A percentile compares a stretch with the other conserved stretches of the same genome.
phyloP scores from a whole-genome alignment of 2,888 invertebrate species.

The Metopia argyrocephala region DNA sequence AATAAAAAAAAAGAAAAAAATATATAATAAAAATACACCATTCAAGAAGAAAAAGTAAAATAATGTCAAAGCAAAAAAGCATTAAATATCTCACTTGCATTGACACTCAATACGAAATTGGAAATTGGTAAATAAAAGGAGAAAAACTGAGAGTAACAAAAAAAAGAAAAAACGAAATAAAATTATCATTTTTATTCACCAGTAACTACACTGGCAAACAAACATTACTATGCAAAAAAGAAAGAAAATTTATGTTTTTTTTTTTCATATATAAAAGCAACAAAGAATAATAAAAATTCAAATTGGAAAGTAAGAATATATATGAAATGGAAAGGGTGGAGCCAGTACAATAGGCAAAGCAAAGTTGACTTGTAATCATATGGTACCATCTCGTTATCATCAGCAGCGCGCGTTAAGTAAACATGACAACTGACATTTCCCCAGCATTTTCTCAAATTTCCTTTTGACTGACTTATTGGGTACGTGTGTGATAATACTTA shows the following conservation, averaged over 20 bases:
- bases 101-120: constrained; percentile 49
- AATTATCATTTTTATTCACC: constrained; percentile 27
- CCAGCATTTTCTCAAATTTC: constrained; percentile 14
- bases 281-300: neutral
- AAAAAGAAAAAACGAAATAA: constrained; percentile 5
- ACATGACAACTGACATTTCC: constrained; percentile 51
- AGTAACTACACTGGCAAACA: neutral
- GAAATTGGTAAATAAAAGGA: constrained; percentile 6
- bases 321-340: neutral
- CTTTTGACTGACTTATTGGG: neutral
- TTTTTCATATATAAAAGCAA: too few relatives aligned
- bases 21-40: neutral
- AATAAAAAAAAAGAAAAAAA: constrained; percentile 9
- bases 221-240: constrained; percentile 16
- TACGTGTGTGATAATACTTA: neutral
- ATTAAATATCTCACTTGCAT: constrained; percentile 47
- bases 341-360: neutral
- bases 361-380: constrained; percentile 5
- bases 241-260: too few relatives aligned
- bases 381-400: constrained; percentile 20
- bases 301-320: neutral
- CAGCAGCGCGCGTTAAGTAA: constrained; percentile 54
- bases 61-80: constrained; percentile 48
- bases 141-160: neutral
- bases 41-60: neutral